Percentiles rank a stretch among this genome's conserved stretches.
Evolutionary conservation across 2,888 invertebrate species (phyloP).

Genomic region (Resseliella maxima): DNA sequence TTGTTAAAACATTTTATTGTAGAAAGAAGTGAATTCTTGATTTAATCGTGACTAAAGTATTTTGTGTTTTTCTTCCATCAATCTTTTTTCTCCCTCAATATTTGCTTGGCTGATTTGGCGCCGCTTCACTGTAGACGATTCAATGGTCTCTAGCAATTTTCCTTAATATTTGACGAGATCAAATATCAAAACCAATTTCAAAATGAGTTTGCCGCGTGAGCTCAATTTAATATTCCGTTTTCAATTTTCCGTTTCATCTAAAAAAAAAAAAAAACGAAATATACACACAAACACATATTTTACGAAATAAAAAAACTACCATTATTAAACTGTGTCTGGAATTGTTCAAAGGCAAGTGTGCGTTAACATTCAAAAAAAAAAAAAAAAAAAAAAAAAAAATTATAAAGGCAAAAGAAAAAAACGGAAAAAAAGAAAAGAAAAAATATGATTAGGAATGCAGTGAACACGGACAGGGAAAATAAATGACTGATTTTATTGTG

Average conservation of each 20-base stretch:
- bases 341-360: slow-evolving; percentile 41
- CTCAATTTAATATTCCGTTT: not conserved
- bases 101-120: not conserved
- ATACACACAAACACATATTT: too few relatives aligned
- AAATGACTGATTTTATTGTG: slow-evolving; percentile 3
- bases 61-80: slow-evolving; percentile 39
- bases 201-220: not conserved
- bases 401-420: not conserved
- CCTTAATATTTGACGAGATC: not conserved
- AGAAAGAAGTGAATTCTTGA: too few relatives aligned
- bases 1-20: not conserved
- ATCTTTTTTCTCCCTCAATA: not conserved
- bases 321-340: slow-evolving; percentile 31
- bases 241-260: not conserved
- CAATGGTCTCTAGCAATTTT: not conserved
- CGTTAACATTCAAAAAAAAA: not conserved
- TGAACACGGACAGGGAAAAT: not conserved
- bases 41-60: not conserved
- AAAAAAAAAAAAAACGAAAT: too few relatives aligned
- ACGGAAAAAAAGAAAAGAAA: too few relatives aligned
- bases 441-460: too few relatives aligned
- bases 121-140: not conserved
- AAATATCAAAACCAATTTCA: not conserved
- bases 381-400: not conserved
- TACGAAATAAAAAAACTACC: slow-evolving; percentile 32